Percentiles rank a stretch among this genome's conserved stretches.
Evolutionary conservation across 1,140 invertebrate species (phyloP).

Genomic region (Lepidotrigona ventralis): DNA sequence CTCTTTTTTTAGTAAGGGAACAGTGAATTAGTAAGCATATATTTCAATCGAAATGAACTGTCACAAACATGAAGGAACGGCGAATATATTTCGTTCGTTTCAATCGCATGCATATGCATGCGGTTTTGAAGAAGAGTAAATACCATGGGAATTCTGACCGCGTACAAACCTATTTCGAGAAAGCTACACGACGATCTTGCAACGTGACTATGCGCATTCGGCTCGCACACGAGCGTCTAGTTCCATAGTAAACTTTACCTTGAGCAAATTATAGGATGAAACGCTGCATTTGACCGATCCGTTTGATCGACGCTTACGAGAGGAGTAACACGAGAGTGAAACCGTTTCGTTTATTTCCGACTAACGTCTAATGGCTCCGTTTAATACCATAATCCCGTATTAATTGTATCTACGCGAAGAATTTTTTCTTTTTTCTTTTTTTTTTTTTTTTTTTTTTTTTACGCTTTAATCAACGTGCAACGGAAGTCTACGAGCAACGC

Average conservation of each 20-base stretch:
- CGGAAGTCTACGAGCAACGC: neutral
- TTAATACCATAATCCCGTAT: neutral
- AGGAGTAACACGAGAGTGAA: neutral
- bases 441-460: neutral
- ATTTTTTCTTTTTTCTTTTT: neutral
- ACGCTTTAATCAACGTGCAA: neutral
- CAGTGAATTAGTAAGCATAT: neutral
- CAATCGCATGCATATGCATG: neutral
- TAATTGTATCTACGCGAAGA: neutral
- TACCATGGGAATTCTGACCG: conserved; percentile 35
- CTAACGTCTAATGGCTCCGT: neutral
- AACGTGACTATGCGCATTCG: neutral
- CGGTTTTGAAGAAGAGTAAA: neutral
- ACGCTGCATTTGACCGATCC: neutral
- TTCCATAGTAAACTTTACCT: conserved; percentile 17
- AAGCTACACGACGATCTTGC: conserved; percentile 8
- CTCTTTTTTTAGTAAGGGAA: no score
- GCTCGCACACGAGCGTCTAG: neutral
- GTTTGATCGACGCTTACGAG: neutral
- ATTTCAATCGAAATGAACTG: neutral
- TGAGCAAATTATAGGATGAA: conserved; percentile 1
- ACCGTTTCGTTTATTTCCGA: neutral
- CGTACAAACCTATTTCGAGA: conserved; percentile 41
- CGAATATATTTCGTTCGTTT: neutral
- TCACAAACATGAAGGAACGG: no score